phyloP scores from a whole-genome alignment of 2,797 vertebrate genomes.

The Zenarchopterus dispar region DNA sequence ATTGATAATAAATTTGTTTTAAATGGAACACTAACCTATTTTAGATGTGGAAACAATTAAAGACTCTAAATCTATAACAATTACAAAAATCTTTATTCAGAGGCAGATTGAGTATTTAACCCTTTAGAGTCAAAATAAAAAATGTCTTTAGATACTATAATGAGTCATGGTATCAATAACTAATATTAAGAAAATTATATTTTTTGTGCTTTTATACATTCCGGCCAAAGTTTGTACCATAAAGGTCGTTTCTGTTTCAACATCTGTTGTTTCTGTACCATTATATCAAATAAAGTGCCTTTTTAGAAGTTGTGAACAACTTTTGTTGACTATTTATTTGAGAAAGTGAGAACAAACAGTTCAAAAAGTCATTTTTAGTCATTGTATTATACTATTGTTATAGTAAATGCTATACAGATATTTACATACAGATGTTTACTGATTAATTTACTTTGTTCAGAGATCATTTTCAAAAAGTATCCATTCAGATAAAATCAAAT shows the following conservation, averaged over 20 bases:
- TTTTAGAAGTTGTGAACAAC: conserved; percentile 5
- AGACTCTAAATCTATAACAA: conserved; percentile 1
- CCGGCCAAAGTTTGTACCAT: background rate
- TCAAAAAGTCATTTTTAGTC: background rate
- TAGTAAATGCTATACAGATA: conserved; percentile 88
- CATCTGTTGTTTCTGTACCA: conserved; percentile 20
- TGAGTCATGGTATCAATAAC: conserved; percentile 11
- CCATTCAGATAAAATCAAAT: conserved; percentile 10
- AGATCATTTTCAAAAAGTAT: conserved; percentile 76
- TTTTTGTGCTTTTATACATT: conserved; percentile 63
- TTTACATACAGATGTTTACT: conserved; percentile 86
- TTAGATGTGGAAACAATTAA: background rate
- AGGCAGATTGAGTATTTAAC: conserved; percentile 1
- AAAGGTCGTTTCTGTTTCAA: background rate
- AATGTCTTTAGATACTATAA: background rate
- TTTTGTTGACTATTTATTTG: background rate
- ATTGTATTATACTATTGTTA: conserved; percentile 71
- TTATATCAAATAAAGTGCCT: conserved; percentile 26
- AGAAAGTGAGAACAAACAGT: conserved; percentile 6
- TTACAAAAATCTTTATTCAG: background rate
- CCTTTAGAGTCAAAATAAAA: conserved; percentile 3
- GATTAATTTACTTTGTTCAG: conserved; percentile 69
- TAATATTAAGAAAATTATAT: conserved; percentile 2
- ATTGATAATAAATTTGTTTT: conserved; percentile 8
- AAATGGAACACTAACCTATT: conserved; percentile 11